Base-by-base conservation (phyloP, 2,113 vertebrate genomes). In the Picathartes gymnocephalus region DNA sequence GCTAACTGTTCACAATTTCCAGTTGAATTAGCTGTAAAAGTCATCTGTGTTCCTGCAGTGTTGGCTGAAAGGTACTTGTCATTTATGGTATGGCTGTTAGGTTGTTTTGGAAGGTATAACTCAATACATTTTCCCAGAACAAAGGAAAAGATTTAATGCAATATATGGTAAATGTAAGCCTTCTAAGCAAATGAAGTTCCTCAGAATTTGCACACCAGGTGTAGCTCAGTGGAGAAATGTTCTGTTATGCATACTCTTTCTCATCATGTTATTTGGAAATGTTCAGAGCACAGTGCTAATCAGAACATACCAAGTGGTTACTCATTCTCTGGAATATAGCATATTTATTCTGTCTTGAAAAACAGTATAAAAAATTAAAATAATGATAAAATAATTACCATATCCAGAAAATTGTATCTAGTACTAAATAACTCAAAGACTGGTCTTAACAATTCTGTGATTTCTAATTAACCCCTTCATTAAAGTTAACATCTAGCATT, bases 1-100 rank as follows among this genome's bases (percentile, higher is more conserved):
- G 40, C 73, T 88, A 76, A n/a, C 76, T 78, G 85, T 82, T 95
- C 96, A 90, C 42, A 71, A 81, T 95, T 96, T 77, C 95, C 91
- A 79, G 62, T 70, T 81, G 91, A 71, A 86, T 93, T 86, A 88
- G 56, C 89, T 68, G 88, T 83, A 91, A 86, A 93, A 95, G 88
- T 74, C 92, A 65, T 94, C 76, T 86, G 82, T 90, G 70, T 92
- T 87, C 45, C 84, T 81, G 58, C 60, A 27, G 42, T 7, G 51
- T 65, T 73, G 53, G 57, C 84, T 57, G 24, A 42, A 60, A 96
- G 44, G 50, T 88, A 70, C 66, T 87, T 80, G 12, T 31, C 69
- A 16, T 68, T 88, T 71, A 56, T 73, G 79, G 68, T 69, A 65
- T 66, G 74, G 81, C 94, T 88, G 28, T 77, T 72, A n/a, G 77